Evolutionary conservation across 2,888 invertebrate species (phyloP), one percentile per base, ranked within the genome.

Genomic region (Plebejus anna): DNA sequence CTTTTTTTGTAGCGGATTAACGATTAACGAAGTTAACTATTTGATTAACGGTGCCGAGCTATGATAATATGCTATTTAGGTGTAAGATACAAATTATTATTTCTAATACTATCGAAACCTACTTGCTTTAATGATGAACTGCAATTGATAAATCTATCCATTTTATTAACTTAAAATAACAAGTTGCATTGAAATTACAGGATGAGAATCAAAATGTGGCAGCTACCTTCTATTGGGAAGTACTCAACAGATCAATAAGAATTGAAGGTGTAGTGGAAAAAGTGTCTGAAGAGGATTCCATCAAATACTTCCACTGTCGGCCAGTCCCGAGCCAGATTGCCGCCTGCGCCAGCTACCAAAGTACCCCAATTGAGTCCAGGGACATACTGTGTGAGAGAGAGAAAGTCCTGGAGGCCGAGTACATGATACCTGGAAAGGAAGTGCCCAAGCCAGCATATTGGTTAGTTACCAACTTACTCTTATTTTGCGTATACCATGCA

Each of bases 161-260:
- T 59, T 59, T 59, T 22, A 9, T 9, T 59, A 2, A 59, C 59
- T 7, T 22, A 59, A 32, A 28, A 66, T 11, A 32, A 4, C 9
- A 28, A 1, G 11, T 11, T 61, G 9, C 28, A 61, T 61, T 22
- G 70, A 79, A 51, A 66, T 94, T 95, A 80, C 81, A 97, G 97
- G 95, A 94, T 55, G 95, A 95, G 83, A 99, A 99, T 91, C 97
- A 98, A 7, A 95, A 96, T 88, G 99, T 97, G 55, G 97, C 98
- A 16, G 94, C 98, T 81, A 97, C 98, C 79, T 98, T 99, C 86
- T 99, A 98, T 86, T 99, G 99, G 99, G 97, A 97, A 83, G 94
- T 96, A 4, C 88, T 98, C 28, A 96, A 96, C 81, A 95, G 98
- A 90, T 96, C 96, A 75, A 96, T 99, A 11, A 95, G 99, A 80